These are phyloP conservation scores for Hermaeophaga mercurialis DNA, from an alignment of 2,888 invertebrate species.

Conservation along the genomic window DNA sequence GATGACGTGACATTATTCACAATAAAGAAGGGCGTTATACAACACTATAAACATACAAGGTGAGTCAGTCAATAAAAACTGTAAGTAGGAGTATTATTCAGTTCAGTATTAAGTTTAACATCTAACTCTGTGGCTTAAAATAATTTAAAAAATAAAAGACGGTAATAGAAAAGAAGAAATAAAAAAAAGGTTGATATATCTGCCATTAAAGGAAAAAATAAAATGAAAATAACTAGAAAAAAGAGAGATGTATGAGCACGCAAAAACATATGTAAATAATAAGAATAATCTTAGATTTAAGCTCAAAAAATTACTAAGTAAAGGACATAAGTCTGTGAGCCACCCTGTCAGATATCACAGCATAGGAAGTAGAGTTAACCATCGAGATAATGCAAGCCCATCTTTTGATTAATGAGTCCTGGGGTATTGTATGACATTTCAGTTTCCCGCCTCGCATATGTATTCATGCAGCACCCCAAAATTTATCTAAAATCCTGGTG, in stretches of 20 bases:
- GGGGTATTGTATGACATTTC: slow-evolving; percentile 48
- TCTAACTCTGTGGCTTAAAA: too few species aligned
- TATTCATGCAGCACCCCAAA: slow-evolving; percentile 42
- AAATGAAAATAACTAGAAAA: too few species aligned
- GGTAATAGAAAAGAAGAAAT: too few species aligned
- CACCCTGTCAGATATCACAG: background rate
- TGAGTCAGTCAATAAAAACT: background rate
- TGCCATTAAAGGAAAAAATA: too few species aligned
- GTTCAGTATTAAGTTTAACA: too few species aligned
- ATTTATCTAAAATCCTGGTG: slow-evolving; percentile 42
- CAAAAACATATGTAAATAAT: too few species aligned
- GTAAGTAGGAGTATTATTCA: too few species aligned
- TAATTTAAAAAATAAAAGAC: too few species aligned
- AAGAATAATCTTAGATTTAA: too few species aligned
- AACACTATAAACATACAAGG: slow-evolving; percentile 6
- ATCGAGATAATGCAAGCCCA: slow-evolving; percentile 51
- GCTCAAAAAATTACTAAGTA: too few species aligned
- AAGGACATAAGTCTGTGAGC: background rate
- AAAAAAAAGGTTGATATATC: too few species aligned
- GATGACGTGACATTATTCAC: slow-evolving; percentile 49
- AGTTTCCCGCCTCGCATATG: slow-evolving; percentile 44
- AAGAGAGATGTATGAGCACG: too few species aligned
- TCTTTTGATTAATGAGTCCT: slow-evolving; percentile 52
- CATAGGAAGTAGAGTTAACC: slow-evolving; percentile 25
- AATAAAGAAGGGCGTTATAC: slow-evolving; percentile 10